Evolutionary conservation across 2,113 vertebrate genomes (phyloP).

Genomic region (Microtus oregoni): DNA sequence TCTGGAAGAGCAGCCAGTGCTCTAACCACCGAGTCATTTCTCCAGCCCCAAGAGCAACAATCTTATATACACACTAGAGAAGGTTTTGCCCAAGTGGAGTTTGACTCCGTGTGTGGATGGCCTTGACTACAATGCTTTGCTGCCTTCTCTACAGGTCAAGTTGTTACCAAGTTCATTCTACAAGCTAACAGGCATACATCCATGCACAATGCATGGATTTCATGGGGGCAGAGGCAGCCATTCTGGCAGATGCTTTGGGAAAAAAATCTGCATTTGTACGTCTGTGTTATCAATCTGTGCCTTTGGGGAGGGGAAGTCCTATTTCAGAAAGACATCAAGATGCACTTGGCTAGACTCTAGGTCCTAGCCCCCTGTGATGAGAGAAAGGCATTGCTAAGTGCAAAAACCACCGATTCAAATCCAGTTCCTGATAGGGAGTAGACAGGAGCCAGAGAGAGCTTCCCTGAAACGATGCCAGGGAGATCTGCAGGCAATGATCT

Average conservation of each 20-base stretch:
- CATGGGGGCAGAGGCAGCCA: not conserved
- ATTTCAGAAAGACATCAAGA: not conserved
- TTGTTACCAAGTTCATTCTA: not conserved
- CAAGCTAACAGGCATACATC: not conserved
- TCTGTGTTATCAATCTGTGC: not conserved
- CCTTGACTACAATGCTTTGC: not conserved
- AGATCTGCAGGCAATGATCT: conserved; percentile 63
- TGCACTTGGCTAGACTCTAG: not conserved
- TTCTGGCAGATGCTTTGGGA: not conserved
- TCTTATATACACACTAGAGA: not conserved
- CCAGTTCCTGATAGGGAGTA: conserved; percentile 43
- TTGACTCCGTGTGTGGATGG: not conserved
- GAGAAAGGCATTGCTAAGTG: conserved; percentile 46
- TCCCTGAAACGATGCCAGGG: not conserved
- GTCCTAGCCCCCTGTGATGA: not conserved
- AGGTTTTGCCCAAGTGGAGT: not conserved
- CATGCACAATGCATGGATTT: not conserved
- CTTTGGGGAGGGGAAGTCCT: not conserved
- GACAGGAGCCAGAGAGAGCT: conserved; percentile 41
- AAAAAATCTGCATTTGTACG: not conserved
- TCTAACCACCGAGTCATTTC: not conserved
- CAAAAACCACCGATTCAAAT: conserved; percentile 60
- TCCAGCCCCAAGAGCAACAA: not conserved
- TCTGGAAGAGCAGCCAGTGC: not conserved
- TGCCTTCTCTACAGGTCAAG: not conserved